Conservation (phyloP, 2,888 invertebrate species). For the Slavum lentiscoides region DNA sequence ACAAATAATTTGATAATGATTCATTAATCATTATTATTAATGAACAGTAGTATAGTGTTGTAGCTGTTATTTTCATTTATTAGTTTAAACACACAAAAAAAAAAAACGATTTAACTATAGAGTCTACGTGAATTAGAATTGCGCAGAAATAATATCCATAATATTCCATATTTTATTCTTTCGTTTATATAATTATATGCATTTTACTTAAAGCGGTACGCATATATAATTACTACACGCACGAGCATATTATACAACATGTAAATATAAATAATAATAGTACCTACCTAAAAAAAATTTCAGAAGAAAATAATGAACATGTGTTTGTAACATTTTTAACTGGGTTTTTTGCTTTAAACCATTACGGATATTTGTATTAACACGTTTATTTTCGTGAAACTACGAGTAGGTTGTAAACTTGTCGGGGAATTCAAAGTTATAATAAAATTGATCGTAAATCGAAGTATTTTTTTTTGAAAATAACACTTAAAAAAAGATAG, state of each 20-base stretch:
- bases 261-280: conserved; percentile 22
- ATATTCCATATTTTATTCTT: not conserved
- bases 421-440: not conserved
- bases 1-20: not conserved
- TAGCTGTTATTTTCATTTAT: not conserved
- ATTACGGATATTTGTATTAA: not conserved
- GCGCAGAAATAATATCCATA: not conserved
- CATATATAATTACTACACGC: not conserved
- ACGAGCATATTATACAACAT: not conserved
- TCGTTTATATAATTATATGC: not conserved
- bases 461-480: not conserved
- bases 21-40: not conserved
- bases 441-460: conserved; percentile 8
- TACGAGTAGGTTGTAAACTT: conserved; percentile 6
- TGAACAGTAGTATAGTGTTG: not conserved
- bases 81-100: not conserved
- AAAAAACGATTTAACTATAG: not conserved
- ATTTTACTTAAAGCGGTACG: not conserved
- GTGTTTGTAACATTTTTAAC: conserved; percentile 4
- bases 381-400: not conserved
- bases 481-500: conserved; percentile 18
- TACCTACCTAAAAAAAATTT: not conserved
- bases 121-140: not conserved
- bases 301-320: not conserved
- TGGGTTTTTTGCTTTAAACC: not conserved